Conservation (phyloP, 2,797 vertebrate species). For the Limosa lapponica region DNA sequence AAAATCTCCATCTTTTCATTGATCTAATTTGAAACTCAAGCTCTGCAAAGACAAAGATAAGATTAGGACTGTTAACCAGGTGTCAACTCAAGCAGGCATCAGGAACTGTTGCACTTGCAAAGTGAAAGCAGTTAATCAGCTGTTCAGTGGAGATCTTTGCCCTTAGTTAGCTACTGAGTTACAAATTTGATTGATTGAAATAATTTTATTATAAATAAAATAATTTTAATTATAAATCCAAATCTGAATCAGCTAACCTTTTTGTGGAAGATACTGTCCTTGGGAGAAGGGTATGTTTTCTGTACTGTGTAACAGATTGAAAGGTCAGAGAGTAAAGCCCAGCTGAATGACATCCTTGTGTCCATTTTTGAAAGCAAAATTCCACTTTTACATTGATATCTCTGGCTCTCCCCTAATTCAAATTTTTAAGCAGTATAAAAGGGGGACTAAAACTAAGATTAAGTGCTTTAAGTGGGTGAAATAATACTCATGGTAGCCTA, state of each 20-base stretch:
- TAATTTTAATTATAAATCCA: not conserved
- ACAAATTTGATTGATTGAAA: not conserved
- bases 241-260: not conserved
- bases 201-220: not conserved
- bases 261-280: not conserved
- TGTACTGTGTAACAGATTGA: not conserved
- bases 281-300: not conserved
- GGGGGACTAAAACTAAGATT: not conserved
- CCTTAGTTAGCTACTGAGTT: not conserved
- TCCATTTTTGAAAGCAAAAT: not conserved
- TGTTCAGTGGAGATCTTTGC: not conserved
- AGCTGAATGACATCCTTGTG: not conserved
- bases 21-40: not conserved
- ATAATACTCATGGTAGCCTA: not conserved
- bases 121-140: not conserved
- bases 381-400: not conserved
- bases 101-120: not conserved
- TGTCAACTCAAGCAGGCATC: not conserved
- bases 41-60: not conserved
- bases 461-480: not conserved
- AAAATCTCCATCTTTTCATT: not conserved
- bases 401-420: not conserved
- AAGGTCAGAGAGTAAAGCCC: not conserved
- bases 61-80: not conserved
- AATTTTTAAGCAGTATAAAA: not conserved